These are phyloP conservation scores for Azorinus chamasolen DNA, from an alignment of 2,888 invertebrate genomes.

Conservation along the genomic window DNA sequence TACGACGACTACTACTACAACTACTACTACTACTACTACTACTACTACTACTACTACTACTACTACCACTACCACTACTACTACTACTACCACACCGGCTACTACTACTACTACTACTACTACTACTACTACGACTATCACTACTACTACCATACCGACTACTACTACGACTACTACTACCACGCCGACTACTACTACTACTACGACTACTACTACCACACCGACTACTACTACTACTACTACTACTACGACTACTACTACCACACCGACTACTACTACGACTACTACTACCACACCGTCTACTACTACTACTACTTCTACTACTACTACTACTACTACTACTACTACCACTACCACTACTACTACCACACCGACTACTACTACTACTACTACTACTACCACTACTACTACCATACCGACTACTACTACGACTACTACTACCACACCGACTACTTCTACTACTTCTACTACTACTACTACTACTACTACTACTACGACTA, in stretches of 20 bases:
- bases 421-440: not conserved
- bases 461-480: not conserved
- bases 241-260: not conserved
- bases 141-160: not conserved
- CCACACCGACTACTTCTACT: not conserved
- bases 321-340: not conserved
- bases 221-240: not conserved
- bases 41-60: not conserved
- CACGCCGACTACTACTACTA: not conserved
- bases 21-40: not conserved
- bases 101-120: constrained; percentile 1
- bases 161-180: not conserved
- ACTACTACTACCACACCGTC: not conserved
- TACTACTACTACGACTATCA: not conserved
- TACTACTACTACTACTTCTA: not conserved
- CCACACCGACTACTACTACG: not conserved
- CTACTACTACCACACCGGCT: not conserved
- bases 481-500: not conserved
- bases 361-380: not conserved
- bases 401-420: not conserved
- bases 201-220: not conserved
- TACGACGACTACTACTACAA: not conserved
- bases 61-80: not conserved
- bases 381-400: constrained; percentile 4
- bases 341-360: not conserved